Percentiles rank a stretch among this genome's conserved stretches.
Evolutionary conservation across 2,113 vertebrate genomes (phyloP).

Genomic region (Alligator mississippiensis): DNA sequence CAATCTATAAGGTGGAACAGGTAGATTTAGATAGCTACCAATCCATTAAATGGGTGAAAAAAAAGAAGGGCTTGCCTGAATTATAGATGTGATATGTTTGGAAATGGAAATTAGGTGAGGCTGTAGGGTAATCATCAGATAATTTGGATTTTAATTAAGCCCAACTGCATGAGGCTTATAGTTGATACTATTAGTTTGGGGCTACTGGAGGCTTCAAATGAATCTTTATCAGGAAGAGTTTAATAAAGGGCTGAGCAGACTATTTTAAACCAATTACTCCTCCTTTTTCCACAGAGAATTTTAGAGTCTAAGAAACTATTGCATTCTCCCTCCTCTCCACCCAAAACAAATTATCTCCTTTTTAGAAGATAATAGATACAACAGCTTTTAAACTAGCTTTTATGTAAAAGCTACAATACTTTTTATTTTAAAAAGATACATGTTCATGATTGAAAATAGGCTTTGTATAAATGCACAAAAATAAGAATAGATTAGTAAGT

Average conservation of each 20-base stretch:
- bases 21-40: neutral
- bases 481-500: neutral
- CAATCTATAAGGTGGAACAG: neutral
- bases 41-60: neutral
- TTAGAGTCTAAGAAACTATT: too few species aligned
- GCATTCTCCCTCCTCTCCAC: too few species aligned
- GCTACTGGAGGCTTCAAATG: neutral
- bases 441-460: neutral
- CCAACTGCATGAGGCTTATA: neutral
- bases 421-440: neutral
- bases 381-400: too few species aligned
- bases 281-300: neutral
- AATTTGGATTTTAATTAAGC: neutral
- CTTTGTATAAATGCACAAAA: neutral
- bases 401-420: too few species aligned
- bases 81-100: neutral
- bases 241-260: neutral
- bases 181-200: neutral
- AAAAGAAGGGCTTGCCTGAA: neutral
- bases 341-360: too few species aligned
- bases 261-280: neutral
- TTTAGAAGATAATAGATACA: too few species aligned
- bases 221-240: neutral
- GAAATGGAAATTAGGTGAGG: neutral
- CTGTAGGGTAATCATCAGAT: neutral